A percentile compares a stretch with the other conserved stretches of the same genome.
Conservation (phyloP, 2,888 invertebrate species). For the Perizoma flavofasciatum region DNA sequence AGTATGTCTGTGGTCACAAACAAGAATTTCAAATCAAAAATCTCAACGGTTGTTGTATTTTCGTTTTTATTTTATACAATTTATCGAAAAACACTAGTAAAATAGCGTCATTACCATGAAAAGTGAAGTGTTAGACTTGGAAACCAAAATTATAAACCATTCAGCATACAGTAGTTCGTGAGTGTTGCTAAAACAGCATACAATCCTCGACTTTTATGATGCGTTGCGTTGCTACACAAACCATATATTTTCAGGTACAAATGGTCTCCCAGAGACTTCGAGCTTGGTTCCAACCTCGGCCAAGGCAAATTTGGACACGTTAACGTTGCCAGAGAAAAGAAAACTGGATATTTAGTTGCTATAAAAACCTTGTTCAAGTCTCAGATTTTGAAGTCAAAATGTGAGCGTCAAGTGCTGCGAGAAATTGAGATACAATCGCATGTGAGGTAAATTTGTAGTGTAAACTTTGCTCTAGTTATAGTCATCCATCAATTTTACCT, state of each 20-base stretch:
- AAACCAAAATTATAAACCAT: conserved; percentile 83
- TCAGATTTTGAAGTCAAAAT: conserved; percentile 88
- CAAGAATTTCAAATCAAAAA: neutral
- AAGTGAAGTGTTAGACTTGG: conserved; percentile 63
- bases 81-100: neutral
- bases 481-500: too few relatives aligned
- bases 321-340: conserved; percentile 93
- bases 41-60: conserved; percentile 16
- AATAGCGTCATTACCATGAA: conserved; percentile 39
- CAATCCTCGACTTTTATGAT: neutral
- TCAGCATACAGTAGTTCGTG: conserved; percentile 85
- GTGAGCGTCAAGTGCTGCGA: conserved; percentile 92
- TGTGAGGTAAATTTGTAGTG: conserved; percentile 74
- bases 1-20: too few relatives aligned
- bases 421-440: conserved; percentile 97
- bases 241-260: conserved; percentile 76
- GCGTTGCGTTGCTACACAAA: conserved; percentile 25
- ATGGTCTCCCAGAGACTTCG: conserved; percentile 92
- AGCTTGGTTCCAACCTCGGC: conserved; percentile 93
- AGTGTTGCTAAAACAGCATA: conserved; percentile 47
- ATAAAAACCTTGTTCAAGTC: conserved; percentile 92
- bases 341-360: conserved; percentile 89
- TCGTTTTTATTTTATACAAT: neutral
- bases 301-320: conserved; percentile 97
- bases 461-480: neutral